Evolutionary conservation across 2,797 vertebrate genomes (phyloP).

Genomic region (Masticophis lateralis): DNA sequence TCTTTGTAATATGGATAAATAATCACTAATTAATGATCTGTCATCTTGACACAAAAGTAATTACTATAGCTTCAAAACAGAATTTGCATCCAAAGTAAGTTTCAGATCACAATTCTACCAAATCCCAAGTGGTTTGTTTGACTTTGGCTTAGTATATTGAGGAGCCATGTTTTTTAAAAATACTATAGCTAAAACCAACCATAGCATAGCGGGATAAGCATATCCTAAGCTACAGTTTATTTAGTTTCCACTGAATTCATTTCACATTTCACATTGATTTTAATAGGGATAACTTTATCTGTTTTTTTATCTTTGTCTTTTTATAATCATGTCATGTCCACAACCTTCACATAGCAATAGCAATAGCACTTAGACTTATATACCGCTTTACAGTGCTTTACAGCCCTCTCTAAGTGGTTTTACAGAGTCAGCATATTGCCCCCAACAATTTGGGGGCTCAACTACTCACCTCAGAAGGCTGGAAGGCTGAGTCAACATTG

Average conservation of each 20-base stretch:
- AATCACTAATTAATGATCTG: neutral
- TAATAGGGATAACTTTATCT: neutral
- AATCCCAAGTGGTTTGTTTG: neutral
- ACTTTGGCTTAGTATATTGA: neutral
- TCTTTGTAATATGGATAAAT: neutral
- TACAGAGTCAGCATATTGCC: no score
- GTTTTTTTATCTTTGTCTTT: neutral
- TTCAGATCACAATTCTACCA: neutral
- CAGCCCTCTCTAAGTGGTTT: no score
- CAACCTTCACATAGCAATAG: neutral
- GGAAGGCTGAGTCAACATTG: no score
- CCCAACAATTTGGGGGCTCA: no score
- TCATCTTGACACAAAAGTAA: neutral
- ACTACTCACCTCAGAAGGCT: no score
- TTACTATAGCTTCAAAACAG: neutral
- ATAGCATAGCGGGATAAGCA: neutral
- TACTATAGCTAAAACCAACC: neutral
- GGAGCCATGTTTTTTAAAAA: neutral
- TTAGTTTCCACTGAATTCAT: neutral
- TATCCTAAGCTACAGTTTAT: neutral
- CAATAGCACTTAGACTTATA: no score
- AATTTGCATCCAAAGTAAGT: neutral
- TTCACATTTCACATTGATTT: neutral
- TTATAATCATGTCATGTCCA: neutral
- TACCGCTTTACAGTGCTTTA: no score